Evolutionary conservation across 2,888 invertebrate species (phyloP).

Genomic region (Tridacna crocea): DNA sequence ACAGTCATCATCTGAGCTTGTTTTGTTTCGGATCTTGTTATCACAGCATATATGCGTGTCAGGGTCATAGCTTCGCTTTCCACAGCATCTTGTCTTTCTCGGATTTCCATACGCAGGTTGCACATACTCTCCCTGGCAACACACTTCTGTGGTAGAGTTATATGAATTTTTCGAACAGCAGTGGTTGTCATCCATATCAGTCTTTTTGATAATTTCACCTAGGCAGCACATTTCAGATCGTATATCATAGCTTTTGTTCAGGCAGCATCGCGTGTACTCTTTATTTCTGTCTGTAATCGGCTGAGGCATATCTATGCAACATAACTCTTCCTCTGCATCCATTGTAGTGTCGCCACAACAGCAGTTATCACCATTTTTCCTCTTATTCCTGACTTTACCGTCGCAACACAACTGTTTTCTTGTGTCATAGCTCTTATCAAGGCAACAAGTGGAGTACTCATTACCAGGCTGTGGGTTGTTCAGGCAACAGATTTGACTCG

Average conservation of each 20-base stretch:
- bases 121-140: constrained; percentile 44
- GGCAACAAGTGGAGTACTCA: constrained; percentile 46
- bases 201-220: constrained; percentile 49
- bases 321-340: constrained; percentile 35
- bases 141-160: constrained; percentile 44
- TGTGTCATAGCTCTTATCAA: constrained; percentile 44
- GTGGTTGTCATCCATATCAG: constrained; percentile 41
- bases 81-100: constrained; percentile 45
- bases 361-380: constrained; percentile 36
- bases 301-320: constrained; percentile 49
- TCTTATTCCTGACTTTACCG: constrained; percentile 37
- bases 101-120: constrained; percentile 33
- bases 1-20: constrained; percentile 40
- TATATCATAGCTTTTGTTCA: constrained; percentile 44
- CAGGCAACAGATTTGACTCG: constrained; percentile 45
- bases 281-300: constrained; percentile 31
- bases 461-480: constrained; percentile 45
- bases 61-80: constrained; percentile 40
- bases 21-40: constrained; percentile 38
- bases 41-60: constrained; percentile 49
- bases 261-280: constrained; percentile 49
- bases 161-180: constrained; percentile 50
- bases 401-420: constrained; percentile 49
- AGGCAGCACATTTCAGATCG: constrained; percentile 47
- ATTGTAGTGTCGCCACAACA: constrained; percentile 55